phyloP scores from a whole-genome alignment of 2,113 vertebrate genomes.

The Periophthalmodon schlosseri region DNA sequence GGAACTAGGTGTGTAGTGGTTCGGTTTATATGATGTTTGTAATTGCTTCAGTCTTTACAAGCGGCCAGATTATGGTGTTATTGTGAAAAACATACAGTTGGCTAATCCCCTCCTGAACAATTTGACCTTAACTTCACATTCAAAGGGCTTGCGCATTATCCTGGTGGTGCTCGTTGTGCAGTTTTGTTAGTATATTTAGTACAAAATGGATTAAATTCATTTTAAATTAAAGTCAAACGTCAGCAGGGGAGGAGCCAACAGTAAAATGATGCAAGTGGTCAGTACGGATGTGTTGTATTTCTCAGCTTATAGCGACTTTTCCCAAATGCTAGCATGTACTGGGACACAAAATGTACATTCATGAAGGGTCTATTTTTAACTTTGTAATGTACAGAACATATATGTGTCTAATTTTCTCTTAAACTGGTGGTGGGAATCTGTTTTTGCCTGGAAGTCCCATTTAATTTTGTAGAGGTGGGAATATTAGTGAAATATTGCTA shows the following conservation, averaged over 20 bases:
- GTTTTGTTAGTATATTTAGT: not conserved
- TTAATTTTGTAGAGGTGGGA: too few relatives aligned
- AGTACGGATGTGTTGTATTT: constrained; percentile 66
- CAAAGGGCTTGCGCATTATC: not conserved
- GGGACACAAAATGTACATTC: constrained; percentile 18
- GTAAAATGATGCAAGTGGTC: constrained; percentile 45
- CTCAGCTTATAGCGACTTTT: constrained; percentile 51
- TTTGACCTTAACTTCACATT: constrained; percentile 40
- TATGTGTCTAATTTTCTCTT: too few relatives aligned
- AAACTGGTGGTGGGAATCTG: too few relatives aligned
- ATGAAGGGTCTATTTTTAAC: not conserved
- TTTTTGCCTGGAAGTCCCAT: too few relatives aligned
- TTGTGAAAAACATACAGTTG: constrained; percentile 47
- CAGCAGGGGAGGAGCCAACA: constrained; percentile 26
- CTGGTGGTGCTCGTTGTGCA: not conserved
- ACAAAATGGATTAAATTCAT: not conserved
- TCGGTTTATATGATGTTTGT: not conserved
- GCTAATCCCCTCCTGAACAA: constrained; percentile 49
- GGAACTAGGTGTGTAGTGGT: not conserved
- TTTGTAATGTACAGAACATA: not conserved
- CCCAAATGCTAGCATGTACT: constrained; percentile 34
- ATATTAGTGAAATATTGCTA: too few relatives aligned
- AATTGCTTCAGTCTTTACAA: constrained; percentile 27
- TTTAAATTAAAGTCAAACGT: not conserved
- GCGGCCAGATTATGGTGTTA: constrained; percentile 51